phyloP scores from a whole-genome alignment of 30 jellyfish, hydroid and myxozoan genomes.

The Hydractinia symbiolongicarpus region DNA sequence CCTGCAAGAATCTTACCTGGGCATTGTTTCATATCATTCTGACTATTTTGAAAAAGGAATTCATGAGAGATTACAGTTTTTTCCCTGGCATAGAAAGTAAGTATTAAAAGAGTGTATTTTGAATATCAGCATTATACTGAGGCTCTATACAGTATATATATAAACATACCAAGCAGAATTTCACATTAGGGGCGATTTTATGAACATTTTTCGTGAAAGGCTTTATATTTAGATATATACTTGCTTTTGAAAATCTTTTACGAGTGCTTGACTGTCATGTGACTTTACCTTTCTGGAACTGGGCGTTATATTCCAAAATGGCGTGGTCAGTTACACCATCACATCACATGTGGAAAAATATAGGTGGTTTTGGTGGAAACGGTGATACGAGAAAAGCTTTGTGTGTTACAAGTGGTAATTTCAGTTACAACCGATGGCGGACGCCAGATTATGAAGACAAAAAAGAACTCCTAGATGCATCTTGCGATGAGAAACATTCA shows the following conservation, averaged over 20 bases:
- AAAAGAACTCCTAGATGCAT: too few relatives aligned
- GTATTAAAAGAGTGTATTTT: too few relatives aligned
- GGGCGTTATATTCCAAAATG: slow-evolving; percentile 27
- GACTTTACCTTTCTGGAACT: slow-evolving; percentile 52
- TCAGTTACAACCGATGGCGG: slow-evolving; percentile 9
- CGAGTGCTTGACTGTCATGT: slow-evolving; percentile 46
- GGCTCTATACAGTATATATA: too few relatives aligned
- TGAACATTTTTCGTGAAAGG: not conserved
- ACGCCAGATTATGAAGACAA: slow-evolving; percentile 8
- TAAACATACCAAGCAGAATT: too few relatives aligned
- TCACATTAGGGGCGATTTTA: too few relatives aligned
- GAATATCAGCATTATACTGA: too few relatives aligned
- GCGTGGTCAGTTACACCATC: slow-evolving; percentile 27
- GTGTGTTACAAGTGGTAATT: slow-evolving; percentile 28
- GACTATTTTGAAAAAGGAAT: too few relatives aligned
- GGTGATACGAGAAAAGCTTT: slow-evolving; percentile 10
- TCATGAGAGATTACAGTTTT: too few relatives aligned
- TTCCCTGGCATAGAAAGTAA: too few relatives aligned
- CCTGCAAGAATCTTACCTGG: too few relatives aligned
- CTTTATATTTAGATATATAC: not conserved
- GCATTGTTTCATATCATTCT: too few relatives aligned
- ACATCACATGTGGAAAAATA: slow-evolving; percentile 28
- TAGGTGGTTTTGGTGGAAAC: slow-evolving; percentile 52
- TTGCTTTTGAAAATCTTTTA: slow-evolving; percentile 30
- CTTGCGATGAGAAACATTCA: too few relatives aligned